phyloP scores from a whole-genome alignment of 30 jellyfish, hydroid and myxozoan species.

The Hydra vulgaris region DNA sequence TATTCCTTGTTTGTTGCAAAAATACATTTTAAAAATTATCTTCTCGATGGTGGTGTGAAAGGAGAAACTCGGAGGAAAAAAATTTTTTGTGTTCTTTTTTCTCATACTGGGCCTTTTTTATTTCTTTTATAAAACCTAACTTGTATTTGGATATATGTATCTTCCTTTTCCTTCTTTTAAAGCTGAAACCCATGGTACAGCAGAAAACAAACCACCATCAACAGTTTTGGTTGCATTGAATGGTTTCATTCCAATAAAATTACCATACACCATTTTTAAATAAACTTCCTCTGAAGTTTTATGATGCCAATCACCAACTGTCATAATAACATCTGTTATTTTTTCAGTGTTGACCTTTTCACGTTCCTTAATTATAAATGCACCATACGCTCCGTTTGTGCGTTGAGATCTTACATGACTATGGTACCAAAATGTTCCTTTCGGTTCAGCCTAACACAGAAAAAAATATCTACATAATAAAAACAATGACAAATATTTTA shows the following conservation, averaged over 20 bases:
- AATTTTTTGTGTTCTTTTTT: background rate
- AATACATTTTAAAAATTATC: too few species aligned
- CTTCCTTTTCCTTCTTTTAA: slow-evolving; percentile 84
- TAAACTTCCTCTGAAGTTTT: slow-evolving; percentile 76
- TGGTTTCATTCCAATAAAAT: slow-evolving; percentile 35
- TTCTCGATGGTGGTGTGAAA: too few species aligned
- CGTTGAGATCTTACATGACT: slow-evolving; percentile 93
- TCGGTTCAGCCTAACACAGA: slow-evolving; percentile 90
- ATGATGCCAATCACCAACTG: slow-evolving; percentile 98
- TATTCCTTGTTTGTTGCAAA: too few species aligned
- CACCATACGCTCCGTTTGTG: slow-evolving; percentile 81
- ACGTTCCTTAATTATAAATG: slow-evolving; percentile 70
- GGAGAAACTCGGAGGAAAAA: too few species aligned
- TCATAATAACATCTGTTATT: slow-evolving; percentile 66
- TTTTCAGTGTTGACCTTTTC: slow-evolving; percentile 41
- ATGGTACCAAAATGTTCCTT: slow-evolving; percentile 95
- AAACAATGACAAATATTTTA: too few species aligned
- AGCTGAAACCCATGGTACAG: slow-evolving; percentile 96
- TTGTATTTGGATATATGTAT: slow-evolving; percentile 50
- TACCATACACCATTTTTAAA: slow-evolving; percentile 61
- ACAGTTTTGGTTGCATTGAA: slow-evolving; percentile 59
- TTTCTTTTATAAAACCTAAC: too few species aligned
- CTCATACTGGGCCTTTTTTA: too few species aligned
- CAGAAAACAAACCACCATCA: slow-evolving; percentile 71
- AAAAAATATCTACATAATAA: too few species aligned